Base-by-base conservation (phyloP, 2,113 vertebrate species). In the Pelobates fuscus region DNA sequence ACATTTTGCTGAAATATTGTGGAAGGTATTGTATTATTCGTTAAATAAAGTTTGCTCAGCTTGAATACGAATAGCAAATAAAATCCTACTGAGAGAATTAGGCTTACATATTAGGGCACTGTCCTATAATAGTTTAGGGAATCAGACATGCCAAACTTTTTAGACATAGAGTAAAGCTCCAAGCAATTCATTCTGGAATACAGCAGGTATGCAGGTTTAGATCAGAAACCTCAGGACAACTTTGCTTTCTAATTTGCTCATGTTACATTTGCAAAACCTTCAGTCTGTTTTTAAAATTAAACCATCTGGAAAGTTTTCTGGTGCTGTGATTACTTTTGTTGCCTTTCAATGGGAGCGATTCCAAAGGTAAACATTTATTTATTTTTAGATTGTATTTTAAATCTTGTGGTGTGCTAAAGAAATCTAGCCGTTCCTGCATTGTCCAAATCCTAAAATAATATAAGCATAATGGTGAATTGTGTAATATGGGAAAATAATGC, bases 321-420 rank as follows among this genome's bases (percentile, higher is more conserved):
- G 62, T 55, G 26, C 30, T 23, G 43, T 64, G 62, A 66, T 66
- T 41, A 43, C 63, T 74, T 66, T 32, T 58, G 37, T 58, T 74
- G 61, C 49, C 54, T 27, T 65, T 66, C 32, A 23, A 20, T 74
- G 54, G 62, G 62, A 54, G 10, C 52, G 20, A 8, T 8, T 74
- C 62, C 71, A 74, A 44, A 66, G 32, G 71, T 74, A 74, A 74
- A 74, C 62, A 74, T 65, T 32, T 66, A 74, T 65, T 66, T 74
- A 65, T 74, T 74, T 66, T 58, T 58, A 66, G 71, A 20, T 52
- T 2, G 30, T 58, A 20, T 25, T 65, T 26, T 74, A 15, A 43
- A 44, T 58, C 18, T 26, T 58, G 52, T 66, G 49, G 32, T 66
- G n/a, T 55, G 25, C 29, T 60, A 27, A 29, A 18, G 25, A n/a